phyloP scores from a whole-genome alignment of 2,113 vertebrate species.

The Myiozetetes cayanensis region DNA sequence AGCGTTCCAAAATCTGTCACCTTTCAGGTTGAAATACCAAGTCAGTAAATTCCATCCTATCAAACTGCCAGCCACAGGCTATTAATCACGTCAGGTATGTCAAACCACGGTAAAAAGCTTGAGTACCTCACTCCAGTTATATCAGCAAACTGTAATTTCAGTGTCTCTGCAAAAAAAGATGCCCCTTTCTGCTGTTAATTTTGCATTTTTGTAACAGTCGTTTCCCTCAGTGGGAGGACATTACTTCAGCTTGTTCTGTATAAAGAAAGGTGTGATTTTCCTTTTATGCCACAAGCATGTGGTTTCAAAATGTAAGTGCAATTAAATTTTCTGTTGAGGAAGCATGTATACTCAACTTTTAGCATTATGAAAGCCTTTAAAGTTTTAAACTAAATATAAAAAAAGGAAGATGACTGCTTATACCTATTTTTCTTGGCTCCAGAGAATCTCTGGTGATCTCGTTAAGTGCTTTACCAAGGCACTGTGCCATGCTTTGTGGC shows the following conservation, averaged over 20 bases:
- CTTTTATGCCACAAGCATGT: not conserved
- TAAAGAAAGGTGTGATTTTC: not conserved
- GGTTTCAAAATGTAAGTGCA: not conserved
- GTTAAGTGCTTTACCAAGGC: not conserved
- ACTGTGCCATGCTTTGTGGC: not conserved
- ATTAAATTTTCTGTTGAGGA: not conserved
- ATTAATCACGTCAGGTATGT: not conserved
- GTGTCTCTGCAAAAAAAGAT: not conserved
- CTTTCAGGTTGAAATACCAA: slow-evolving; percentile 13
- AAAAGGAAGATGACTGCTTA: not conserved
- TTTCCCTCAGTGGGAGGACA: not conserved
- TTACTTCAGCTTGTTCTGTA: not conserved
- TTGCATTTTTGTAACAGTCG: not conserved
- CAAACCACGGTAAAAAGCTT: not conserved
- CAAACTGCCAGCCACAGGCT: not conserved
- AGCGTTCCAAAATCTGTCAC: not conserved
- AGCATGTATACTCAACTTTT: rapidly evolving
- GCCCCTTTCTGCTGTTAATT: not conserved
- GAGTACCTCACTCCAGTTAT: rapidly evolving
- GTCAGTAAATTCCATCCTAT: not conserved
- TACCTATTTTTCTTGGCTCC: not conserved
- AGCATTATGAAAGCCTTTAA: not conserved
- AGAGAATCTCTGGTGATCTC: not conserved
- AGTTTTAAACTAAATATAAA: not conserved
- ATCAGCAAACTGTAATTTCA: not conserved